Conservation (phyloP, 2,797 vertebrate species). For the Dallia pectoralis region DNA sequence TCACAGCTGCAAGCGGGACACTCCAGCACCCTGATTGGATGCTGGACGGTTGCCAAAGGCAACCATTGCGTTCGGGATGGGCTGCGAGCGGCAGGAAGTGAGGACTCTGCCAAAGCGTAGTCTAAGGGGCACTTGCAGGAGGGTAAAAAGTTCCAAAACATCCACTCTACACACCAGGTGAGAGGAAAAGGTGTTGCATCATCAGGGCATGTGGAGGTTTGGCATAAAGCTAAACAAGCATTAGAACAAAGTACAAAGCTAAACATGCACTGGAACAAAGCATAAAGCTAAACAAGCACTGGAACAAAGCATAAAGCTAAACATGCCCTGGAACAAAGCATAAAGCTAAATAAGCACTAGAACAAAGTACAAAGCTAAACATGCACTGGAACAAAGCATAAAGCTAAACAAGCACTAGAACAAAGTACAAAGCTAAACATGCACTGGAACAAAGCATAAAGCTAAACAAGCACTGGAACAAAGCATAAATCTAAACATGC, state of each 20-base stretch:
- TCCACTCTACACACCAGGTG: constrained; percentile 27
- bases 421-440: neutral
- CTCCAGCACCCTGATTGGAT: constrained; percentile 68
- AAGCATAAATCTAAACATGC: neutral
- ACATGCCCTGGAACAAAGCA: too few species aligned
- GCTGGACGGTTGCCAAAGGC: constrained; percentile 66
- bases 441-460: too few species aligned
- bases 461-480: too few species aligned
- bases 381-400: too few species aligned
- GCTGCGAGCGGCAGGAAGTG: constrained; percentile 55
- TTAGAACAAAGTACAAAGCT: neutral
- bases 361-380: neutral
- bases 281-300: too few species aligned
- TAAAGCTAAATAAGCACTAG: too few species aligned
- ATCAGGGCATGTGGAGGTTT: neutral
- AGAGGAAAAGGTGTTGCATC: neutral
- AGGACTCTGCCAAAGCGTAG: constrained; percentile 58
- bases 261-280: neutral
- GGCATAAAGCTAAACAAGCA: too few species aligned
- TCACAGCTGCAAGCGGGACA: constrained; percentile 50
- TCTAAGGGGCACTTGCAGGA: constrained; percentile 28
- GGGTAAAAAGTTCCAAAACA: constrained; percentile 58
- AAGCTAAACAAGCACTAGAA: too few species aligned
- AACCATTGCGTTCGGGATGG: constrained; percentile 59
- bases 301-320: neutral